Percentiles rank a stretch among this genome's conserved stretches.
Conservation (phyloP, 2,797 vertebrate genomes). For the Tapera naevia region DNA sequence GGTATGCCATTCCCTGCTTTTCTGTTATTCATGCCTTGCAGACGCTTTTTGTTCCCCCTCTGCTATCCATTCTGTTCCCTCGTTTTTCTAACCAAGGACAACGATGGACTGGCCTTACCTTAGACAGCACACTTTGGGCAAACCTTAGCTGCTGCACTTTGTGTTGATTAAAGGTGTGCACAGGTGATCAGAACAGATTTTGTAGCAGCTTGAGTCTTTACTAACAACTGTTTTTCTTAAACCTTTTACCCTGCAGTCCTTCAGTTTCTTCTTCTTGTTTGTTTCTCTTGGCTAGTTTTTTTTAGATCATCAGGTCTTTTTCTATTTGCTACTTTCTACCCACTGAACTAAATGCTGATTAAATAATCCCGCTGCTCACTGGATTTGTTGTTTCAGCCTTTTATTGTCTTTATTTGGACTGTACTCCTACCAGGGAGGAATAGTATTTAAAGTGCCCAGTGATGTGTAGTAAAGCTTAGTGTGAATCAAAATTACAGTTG, state of each 20-base stretch:
- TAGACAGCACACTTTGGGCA: not conserved
- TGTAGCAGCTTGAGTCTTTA: not conserved
- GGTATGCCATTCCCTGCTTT: fast-evolving
- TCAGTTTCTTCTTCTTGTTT: not conserved
- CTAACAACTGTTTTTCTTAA: not conserved
- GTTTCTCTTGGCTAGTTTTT: not conserved
- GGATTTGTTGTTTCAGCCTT: not conserved
- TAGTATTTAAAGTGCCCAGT: not conserved
- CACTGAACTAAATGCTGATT: not conserved
- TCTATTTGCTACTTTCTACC: not conserved
- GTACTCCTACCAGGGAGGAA: not conserved
- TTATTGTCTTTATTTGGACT: not conserved
- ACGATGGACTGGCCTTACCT: not conserved
- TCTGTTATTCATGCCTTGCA: too few relatives aligned
- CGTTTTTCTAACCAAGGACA: not conserved
- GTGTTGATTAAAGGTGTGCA: too few relatives aligned
- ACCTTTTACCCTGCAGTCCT: not conserved
- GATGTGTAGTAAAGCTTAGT: not conserved
- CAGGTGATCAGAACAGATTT: not conserved
- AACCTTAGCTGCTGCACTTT: not conserved
- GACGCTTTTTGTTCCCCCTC: not conserved
- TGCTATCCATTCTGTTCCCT: not conserved
- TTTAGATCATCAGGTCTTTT: not conserved
- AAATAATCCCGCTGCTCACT: not conserved
- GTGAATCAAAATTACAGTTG: not conserved